phyloP scores from a whole-genome alignment of 2,797 vertebrate genomes.

The Rhinella marina region DNA sequence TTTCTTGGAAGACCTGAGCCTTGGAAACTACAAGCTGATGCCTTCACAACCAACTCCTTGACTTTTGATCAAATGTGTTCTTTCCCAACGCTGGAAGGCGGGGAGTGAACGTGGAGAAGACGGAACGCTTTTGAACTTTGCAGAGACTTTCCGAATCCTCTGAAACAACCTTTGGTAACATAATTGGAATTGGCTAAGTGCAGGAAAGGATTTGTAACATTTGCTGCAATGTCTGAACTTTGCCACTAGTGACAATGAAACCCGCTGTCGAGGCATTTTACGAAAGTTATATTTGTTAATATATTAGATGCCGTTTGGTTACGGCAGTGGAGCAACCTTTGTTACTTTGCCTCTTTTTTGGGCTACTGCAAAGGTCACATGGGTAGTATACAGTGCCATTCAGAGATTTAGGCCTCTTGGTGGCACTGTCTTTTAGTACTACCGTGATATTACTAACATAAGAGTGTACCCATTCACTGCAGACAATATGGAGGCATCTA shows the following conservation, averaged over 20 bases:
- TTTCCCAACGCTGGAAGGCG: not conserved
- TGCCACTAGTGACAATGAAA: conserved; percentile 5
- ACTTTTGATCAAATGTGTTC: conserved; percentile 22
- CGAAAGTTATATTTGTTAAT: not conserved
- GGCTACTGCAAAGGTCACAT: not conserved
- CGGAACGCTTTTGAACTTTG: conserved; percentile 28
- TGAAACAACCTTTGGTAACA: conserved; percentile 14
- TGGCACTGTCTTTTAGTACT: not conserved
- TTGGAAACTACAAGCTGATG: not conserved
- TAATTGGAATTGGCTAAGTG: conserved; percentile 1
- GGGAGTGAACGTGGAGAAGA: not conserved
- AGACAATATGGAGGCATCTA: not conserved
- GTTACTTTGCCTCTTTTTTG: not conserved
- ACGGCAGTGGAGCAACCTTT: not conserved
- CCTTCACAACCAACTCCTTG: conserved; percentile 10
- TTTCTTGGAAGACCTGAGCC: not conserved
- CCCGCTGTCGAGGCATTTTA: not conserved
- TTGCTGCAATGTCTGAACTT: conserved; percentile 18
- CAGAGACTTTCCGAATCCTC: conserved; percentile 9
- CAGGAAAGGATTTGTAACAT: conserved; percentile 8
- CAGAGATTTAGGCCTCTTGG: not conserved
- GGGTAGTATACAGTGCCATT: not conserved
- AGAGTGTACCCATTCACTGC: not conserved
- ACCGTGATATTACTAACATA: not conserved
- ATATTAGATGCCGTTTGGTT: not conserved